Percentiles rank a stretch among this genome's conserved stretches.
Evolutionary conservation across 2,888 invertebrate species (phyloP).

Genomic region (Stenchaetothrips biformis): DNA sequence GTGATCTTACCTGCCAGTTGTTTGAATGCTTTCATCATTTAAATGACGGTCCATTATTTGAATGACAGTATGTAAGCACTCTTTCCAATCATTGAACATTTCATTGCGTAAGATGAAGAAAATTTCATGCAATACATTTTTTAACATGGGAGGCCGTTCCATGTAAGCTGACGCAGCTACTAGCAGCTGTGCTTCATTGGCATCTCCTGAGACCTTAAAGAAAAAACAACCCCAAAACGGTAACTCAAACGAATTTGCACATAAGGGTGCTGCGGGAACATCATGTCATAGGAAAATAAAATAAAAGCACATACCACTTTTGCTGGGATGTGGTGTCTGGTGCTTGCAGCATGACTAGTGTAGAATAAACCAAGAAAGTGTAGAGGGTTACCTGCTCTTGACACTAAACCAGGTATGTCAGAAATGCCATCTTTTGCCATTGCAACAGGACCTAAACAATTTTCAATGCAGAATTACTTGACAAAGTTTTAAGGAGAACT

Average conservation of each 20-base stretch:
- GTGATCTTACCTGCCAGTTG: slow-evolving; percentile 71
- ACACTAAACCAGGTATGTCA: slow-evolving; percentile 83
- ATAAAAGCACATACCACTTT: slow-evolving; percentile 54
- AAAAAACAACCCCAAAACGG: slow-evolving; percentile 22
- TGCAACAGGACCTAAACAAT: not conserved
- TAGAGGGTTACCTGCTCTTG: slow-evolving; percentile 68
- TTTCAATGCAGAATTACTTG: not conserved
- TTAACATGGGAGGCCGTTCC: slow-evolving; percentile 76
- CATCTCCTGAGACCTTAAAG: slow-evolving; percentile 80
- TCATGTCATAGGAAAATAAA: slow-evolving; percentile 21
- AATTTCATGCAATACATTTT: slow-evolving; percentile 82
- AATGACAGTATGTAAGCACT: slow-evolving; percentile 74
- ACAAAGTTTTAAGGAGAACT: not conserved
- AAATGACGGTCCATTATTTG: slow-evolving; percentile 87
- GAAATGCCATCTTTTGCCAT: slow-evolving; percentile 41
- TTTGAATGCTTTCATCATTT: slow-evolving; percentile 84
- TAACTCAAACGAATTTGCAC: not conserved
- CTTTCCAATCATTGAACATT: slow-evolving; percentile 67
- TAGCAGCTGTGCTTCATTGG: slow-evolving; percentile 83
- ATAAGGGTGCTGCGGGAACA: not conserved
- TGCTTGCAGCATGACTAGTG: slow-evolving; percentile 83
- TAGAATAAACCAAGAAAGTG: slow-evolving; percentile 90
- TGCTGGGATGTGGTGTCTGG: slow-evolving; percentile 87
- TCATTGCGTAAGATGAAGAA: slow-evolving; percentile 83
- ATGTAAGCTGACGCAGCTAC: slow-evolving; percentile 78